phyloP scores from a whole-genome alignment of 2,797 vertebrate species.

The Hirundo rustica region DNA sequence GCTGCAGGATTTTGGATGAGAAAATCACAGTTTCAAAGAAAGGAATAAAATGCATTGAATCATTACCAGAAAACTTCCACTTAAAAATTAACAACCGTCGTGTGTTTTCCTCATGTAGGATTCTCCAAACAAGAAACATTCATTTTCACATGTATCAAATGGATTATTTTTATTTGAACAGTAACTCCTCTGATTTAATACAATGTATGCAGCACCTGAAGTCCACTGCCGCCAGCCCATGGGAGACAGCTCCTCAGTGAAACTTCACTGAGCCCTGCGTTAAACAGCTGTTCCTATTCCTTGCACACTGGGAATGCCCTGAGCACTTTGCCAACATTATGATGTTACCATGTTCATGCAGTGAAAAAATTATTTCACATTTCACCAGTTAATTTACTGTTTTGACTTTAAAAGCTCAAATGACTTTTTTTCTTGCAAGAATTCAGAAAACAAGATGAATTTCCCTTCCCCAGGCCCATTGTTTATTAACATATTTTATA shows the following conservation, averaged over 20 bases:
- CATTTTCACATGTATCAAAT: not conserved
- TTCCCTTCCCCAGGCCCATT: not conserved
- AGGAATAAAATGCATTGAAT: not conserved
- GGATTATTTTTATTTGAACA: not conserved
- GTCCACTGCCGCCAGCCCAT: not conserved
- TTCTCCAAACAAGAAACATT: not conserved
- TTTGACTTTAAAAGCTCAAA: not conserved
- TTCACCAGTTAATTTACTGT: slow-evolving; percentile 53
- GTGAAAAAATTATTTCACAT: not conserved
- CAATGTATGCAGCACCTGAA: not conserved
- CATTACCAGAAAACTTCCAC: not conserved
- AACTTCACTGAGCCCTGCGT: not conserved
- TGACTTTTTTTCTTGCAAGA: not conserved
- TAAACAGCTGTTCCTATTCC: not conserved
- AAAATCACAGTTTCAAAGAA: not conserved
- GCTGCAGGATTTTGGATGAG: not conserved
- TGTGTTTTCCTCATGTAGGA: not conserved
- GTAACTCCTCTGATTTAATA: not conserved
- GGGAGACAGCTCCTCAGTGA: not conserved
- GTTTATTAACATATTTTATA: not conserved
- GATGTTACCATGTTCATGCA: not conserved
- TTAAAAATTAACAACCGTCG: not conserved
- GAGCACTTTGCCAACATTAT: not conserved
- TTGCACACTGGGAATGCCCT: not conserved
- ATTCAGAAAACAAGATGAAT: slow-evolving; percentile 1